A percentile compares a stretch with the other conserved stretches of the same genome.
Evolutionary conservation across 2,797 vertebrate species (phyloP).

Genomic region (Strix occidentalis): DNA sequence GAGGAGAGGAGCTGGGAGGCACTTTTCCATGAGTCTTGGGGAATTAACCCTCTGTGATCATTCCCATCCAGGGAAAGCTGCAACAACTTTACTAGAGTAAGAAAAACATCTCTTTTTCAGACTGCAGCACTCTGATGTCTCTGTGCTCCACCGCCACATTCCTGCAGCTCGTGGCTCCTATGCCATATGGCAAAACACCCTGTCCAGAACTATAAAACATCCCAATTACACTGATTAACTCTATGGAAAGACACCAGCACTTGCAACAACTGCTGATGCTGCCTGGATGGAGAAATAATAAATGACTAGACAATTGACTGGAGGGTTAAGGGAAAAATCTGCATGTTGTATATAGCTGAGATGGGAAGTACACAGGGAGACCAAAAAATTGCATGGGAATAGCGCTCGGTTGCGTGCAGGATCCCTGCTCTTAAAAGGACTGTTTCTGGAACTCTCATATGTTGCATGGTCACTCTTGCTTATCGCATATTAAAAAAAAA

Average conservation of each 20-base stretch:
- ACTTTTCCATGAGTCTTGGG: neutral
- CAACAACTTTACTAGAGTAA: neutral
- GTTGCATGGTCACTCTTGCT: neutral
- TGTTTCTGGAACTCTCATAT: neutral
- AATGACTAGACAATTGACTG: neutral
- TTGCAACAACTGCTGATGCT: neutral
- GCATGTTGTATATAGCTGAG: neutral
- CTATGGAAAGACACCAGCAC: conserved; percentile 34
- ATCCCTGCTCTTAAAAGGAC: neutral
- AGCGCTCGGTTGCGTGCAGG: neutral
- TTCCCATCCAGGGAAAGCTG: neutral
- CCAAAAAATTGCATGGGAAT: neutral
- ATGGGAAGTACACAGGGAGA: neutral
- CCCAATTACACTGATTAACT: conserved; percentile 63
- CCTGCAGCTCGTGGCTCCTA: neutral
- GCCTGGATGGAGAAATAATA: conserved; percentile 7
- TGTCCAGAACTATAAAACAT: conserved; percentile 32
- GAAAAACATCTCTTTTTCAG: neutral
- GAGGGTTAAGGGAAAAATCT: neutral
- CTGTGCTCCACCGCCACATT: neutral
- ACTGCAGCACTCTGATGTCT: neutral
- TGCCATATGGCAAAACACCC: conserved; percentile 33
- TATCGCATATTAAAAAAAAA: rapidly evolving
- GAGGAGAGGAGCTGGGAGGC: neutral
- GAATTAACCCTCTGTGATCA: neutral